A percentile compares a stretch with the other conserved stretches of the same genome.
Conservation (phyloP, 2,888 invertebrate genomes). For the Netelia inedita region DNA sequence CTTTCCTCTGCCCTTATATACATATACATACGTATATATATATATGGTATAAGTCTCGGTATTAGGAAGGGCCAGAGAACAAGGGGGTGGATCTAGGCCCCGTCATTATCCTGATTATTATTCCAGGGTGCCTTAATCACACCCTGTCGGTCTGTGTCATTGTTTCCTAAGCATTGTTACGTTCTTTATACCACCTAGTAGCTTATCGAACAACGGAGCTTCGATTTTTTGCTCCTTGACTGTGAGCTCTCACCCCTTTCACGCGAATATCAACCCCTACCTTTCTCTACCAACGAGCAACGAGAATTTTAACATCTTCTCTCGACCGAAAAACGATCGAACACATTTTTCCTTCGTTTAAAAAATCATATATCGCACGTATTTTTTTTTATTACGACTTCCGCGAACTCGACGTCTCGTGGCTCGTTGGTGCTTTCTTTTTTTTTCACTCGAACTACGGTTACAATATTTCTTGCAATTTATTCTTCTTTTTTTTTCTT, state of each 20-base stretch:
- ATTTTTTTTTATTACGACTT: slow-evolving; percentile 35
- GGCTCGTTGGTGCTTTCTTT: slow-evolving; percentile 32
- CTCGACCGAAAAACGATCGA: slow-evolving; percentile 45
- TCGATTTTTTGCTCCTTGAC: slow-evolving; percentile 41
- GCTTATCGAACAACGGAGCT: slow-evolving; percentile 10
- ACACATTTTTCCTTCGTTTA: slow-evolving; percentile 4
- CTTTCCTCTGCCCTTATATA: slow-evolving; percentile 62
- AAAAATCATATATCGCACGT: neutral
- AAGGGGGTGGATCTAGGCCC: slow-evolving; percentile 80
- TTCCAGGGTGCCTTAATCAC: slow-evolving; percentile 82
- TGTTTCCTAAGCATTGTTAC: slow-evolving; percentile 80
- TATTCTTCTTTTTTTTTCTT: slow-evolving; percentile 39
- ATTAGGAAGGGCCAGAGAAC: slow-evolving; percentile 57
- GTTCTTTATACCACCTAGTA: slow-evolving; percentile 31
- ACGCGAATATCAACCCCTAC: slow-evolving; percentile 1
- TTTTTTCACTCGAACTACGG: slow-evolving; percentile 33
- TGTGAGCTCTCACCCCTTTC: neutral
- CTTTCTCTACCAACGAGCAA: neutral
- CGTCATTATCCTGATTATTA: slow-evolving; percentile 83
- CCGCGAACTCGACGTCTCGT: slow-evolving; percentile 45
- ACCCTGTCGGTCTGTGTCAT: slow-evolving; percentile 81
- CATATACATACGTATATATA: slow-evolving; percentile 39
- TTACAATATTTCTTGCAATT: slow-evolving; percentile 64
- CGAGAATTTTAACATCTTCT: slow-evolving; percentile 6
- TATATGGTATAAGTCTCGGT: slow-evolving; percentile 54